Evolutionary conservation across 2,888 invertebrate genomes (phyloP).

Genomic region (Onchidella celtica): DNA sequence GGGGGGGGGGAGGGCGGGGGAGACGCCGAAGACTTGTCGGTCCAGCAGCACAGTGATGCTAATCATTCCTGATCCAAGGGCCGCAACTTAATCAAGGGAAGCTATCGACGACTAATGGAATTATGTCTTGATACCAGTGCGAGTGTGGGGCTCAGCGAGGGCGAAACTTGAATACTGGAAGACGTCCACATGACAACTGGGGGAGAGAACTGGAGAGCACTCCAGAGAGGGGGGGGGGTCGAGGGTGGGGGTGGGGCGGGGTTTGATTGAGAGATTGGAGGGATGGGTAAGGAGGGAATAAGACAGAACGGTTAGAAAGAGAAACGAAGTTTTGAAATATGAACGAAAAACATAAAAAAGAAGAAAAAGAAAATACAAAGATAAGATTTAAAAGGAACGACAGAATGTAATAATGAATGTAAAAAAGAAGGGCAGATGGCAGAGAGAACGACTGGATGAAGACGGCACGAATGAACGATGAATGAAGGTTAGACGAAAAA

Average conservation of each 20-base stretch:
- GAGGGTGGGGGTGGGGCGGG: neutral
- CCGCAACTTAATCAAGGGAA: neutral
- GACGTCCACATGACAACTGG: neutral
- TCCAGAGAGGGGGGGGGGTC: neutral
- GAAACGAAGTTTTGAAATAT: neutral
- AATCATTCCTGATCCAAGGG: neutral
- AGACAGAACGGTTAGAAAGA: neutral
- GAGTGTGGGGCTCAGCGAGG: neutral
- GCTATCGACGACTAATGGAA: constrained; percentile 22
- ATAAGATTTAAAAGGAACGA: neutral
- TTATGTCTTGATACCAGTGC: neutral
- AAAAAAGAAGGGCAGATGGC: neutral
- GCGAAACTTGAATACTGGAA: neutral
- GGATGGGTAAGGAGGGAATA: neutral
- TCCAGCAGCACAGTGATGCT: neutral
- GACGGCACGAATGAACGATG: too few species aligned
- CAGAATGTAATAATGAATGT: neutral
- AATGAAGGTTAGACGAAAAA: neutral
- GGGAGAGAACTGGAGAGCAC: neutral
- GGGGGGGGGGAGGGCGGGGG: neutral
- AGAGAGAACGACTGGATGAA: too few species aligned
- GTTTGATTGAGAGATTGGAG: neutral
- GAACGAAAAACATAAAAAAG: neutral
- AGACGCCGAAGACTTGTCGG: too few species aligned
- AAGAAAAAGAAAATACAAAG: neutral